A percentile compares a stretch with the other conserved stretches of the same genome.
Evolutionary conservation across 2,797 vertebrate genomes (phyloP).

Genomic region (Perodicticus potto): DNA sequence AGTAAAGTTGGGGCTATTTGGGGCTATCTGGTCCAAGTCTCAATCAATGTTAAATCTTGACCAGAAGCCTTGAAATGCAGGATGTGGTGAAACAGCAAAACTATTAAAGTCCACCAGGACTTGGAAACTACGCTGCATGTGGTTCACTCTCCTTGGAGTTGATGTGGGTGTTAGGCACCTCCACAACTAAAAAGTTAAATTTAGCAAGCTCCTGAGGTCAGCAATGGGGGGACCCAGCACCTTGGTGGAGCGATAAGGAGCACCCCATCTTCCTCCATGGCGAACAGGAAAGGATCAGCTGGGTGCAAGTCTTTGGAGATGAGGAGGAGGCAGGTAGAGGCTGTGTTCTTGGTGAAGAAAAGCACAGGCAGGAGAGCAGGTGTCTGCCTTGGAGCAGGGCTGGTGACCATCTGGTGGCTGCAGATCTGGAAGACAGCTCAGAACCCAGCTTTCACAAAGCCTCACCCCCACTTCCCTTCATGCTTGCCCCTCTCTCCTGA

Average conservation of each 20-base stretch:
- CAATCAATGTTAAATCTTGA: background rate
- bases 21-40: background rate
- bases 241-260: rapidly evolving
- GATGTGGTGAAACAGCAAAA: background rate
- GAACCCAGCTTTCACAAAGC: background rate
- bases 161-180: background rate
- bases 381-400: background rate
- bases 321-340: background rate
- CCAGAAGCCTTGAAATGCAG: background rate
- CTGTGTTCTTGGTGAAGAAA: background rate
- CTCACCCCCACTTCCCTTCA: background rate
- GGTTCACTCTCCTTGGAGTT: background rate
- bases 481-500: background rate
- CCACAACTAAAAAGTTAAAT: background rate
- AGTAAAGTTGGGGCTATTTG: background rate
- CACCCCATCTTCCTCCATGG: background rate
- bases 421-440: background rate
- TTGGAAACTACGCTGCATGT: background rate
- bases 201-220: background rate
- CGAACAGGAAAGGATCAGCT: background rate
- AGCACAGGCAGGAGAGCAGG: background rate
- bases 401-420: background rate
- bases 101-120: background rate
- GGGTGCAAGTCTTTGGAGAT: background rate
- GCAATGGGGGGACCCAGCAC: no score